Evolutionary conservation across 2,888 invertebrate genomes (phyloP).

Genomic region (Xestia xanthographa): DNA sequence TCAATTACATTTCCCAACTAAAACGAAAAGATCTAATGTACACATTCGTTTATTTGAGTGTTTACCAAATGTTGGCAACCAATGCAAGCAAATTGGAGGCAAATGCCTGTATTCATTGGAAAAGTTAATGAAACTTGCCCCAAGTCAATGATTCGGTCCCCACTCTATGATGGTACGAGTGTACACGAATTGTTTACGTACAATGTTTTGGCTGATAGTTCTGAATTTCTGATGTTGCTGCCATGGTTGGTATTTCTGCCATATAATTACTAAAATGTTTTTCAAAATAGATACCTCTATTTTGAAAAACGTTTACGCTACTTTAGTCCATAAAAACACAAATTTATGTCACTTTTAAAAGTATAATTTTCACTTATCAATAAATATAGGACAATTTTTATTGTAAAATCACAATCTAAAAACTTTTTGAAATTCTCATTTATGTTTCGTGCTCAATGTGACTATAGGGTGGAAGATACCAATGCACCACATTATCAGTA

Average conservation of each 20-base stretch:
- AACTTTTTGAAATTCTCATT: not conserved
- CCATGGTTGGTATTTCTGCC: not conserved
- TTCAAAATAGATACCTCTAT: not conserved
- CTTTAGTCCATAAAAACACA: not conserved
- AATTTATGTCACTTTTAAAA: not conserved
- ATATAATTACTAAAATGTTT: not conserved
- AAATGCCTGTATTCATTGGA: constrained; percentile 87
- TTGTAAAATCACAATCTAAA: too few relatives aligned
- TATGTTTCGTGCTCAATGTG: not conserved
- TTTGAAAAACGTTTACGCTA: too few relatives aligned
- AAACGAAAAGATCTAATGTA: too few relatives aligned
- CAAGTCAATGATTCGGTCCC: constrained; percentile 79
- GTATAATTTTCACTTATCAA: too few relatives aligned
- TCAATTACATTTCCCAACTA: not conserved
- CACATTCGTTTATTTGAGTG: constrained; percentile 20
- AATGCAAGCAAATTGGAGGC: constrained; percentile 82
- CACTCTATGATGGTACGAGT: constrained; percentile 67
- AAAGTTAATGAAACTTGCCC: constrained; percentile 89
- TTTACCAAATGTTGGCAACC: constrained; percentile 77
- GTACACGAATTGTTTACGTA: constrained; percentile 69
- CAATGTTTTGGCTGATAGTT: constrained; percentile 54
- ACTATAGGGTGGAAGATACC: too few relatives aligned
- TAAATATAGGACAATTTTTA: too few relatives aligned
- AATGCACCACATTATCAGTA: too few relatives aligned
- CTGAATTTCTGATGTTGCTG: not conserved